A percentile compares a stretch with the other conserved stretches of the same genome.
phyloP scores from a whole-genome alignment of 2,888 invertebrate genomes.

The Electrophaes corylata region DNA sequence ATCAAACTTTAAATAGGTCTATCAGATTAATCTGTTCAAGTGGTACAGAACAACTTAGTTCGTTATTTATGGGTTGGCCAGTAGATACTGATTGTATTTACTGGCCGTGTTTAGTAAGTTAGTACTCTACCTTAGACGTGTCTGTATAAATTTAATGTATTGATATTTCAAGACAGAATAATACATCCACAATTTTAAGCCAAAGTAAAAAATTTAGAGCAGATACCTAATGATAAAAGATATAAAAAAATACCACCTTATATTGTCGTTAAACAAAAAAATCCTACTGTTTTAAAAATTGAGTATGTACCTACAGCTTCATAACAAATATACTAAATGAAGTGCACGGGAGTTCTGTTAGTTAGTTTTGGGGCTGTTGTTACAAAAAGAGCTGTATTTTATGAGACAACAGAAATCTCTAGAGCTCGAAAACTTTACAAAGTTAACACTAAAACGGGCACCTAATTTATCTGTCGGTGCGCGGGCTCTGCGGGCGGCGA shows the following conservation, averaged over 20 bases:
- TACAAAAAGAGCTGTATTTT: conserved; percentile 5
- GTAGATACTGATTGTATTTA: conserved; percentile 8
- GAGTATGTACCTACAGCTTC: no score
- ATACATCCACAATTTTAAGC: no score
- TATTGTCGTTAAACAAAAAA: no score
- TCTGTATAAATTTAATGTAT: not conserved
- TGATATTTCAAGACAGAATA: no score
- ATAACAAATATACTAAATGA: no score
- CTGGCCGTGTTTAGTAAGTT: conserved; percentile 5
- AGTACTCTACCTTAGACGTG: not conserved
- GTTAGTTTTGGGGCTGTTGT: not conserved
- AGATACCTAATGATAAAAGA: no score
- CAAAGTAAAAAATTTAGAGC: no score
- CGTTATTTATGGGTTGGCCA: conserved; percentile 22
- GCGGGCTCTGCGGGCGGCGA: conserved; percentile 58
- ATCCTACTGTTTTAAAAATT: no score
- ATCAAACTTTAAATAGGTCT: conserved; percentile 38
- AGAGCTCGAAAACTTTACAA: conserved; percentile 47
- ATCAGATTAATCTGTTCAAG: conserved; percentile 30
- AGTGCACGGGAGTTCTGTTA: not conserved
- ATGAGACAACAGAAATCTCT: conserved; percentile 18
- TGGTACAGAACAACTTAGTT: conserved; percentile 32
- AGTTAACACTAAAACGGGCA: conserved; percentile 69
- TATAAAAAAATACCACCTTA: no score
- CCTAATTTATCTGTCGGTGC: conserved; percentile 65